Percentiles rank a stretch among this genome's conserved stretches.
phyloP scores from a whole-genome alignment of 2,888 invertebrate genomes.

The Dione juno region DNA sequence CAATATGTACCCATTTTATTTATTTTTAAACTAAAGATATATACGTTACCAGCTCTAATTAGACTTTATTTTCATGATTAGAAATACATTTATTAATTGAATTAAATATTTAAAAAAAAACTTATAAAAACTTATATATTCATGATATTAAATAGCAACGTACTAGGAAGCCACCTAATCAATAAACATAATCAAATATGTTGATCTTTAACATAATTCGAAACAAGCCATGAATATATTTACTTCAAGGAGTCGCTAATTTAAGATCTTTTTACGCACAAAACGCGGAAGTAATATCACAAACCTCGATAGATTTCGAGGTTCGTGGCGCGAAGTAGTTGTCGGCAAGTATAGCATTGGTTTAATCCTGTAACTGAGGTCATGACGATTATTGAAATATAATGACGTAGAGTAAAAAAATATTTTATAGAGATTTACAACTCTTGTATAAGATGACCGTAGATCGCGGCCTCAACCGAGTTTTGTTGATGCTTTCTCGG shows the following conservation, averaged over 20 bases:
- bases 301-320: conserved; percentile 48
- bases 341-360: conserved; percentile 42
- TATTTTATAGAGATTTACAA: conserved; percentile 32
- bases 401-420: conserved; percentile 26
- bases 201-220: conserved; percentile 2
- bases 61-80: too few species aligned
- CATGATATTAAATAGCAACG: neutral
- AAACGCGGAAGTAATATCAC: conserved; percentile 45
- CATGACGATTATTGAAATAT: conserved; percentile 37
- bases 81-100: too few species aligned
- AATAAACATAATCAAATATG: conserved; percentile 5
- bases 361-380: conserved; percentile 46
- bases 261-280: conserved; percentile 37
- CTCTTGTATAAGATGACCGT: conserved; percentile 36
- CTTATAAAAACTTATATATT: neutral
- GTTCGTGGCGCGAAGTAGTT: conserved; percentile 39
- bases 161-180: conserved; percentile 10
- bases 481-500: conserved; percentile 83
- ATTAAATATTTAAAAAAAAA: too few species aligned
- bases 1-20: too few species aligned
- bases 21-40: too few species aligned
- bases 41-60: too few species aligned
- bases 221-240: conserved; percentile 26
- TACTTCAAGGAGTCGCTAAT: conserved; percentile 33
- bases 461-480: conserved; percentile 80